phyloP scores from a whole-genome alignment of 2,888 invertebrate species.

The Entomobrya multifasciata region DNA sequence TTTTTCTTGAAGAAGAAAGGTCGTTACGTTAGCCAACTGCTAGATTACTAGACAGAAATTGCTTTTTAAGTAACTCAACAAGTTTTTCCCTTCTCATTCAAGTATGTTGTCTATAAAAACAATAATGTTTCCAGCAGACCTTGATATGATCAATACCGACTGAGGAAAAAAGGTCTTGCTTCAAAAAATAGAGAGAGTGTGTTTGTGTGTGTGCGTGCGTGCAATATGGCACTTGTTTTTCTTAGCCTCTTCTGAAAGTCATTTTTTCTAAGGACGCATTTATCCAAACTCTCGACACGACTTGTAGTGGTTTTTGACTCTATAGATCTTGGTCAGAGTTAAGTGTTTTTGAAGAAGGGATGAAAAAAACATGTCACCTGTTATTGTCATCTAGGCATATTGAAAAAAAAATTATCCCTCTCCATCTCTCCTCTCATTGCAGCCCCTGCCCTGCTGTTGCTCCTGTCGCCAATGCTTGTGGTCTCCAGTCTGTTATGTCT shows the following conservation, averaged over 20 bases:
- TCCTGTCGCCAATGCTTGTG: slow-evolving; percentile 14
- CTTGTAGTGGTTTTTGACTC: slow-evolving; percentile 3
- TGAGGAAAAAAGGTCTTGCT: background rate
- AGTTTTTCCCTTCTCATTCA: slow-evolving; percentile 9
- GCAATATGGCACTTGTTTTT: slow-evolving; percentile 51
- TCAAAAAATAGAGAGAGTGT: no score
- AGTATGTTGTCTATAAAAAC: background rate
- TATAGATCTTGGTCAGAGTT: no score
- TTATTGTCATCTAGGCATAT: slow-evolving; percentile 13
- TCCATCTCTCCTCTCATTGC: background rate
- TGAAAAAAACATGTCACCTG: slow-evolving; percentile 45
- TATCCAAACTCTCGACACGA: background rate
- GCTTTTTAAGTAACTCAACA: slow-evolving; percentile 32
- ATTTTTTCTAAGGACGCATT: no score
- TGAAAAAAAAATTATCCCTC: background rate
- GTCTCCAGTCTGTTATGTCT: background rate
- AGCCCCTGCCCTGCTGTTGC: slow-evolving; percentile 31
- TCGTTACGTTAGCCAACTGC: slow-evolving; percentile 16
- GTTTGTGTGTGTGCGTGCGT: slow-evolving; percentile 14
- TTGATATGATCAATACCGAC: slow-evolving; percentile 24
- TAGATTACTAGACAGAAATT: background rate
- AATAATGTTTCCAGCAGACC: background rate
- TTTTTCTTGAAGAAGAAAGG: background rate
- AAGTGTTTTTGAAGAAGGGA: background rate
- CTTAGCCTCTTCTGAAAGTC: no score